Base-by-base conservation (phyloP, 2,888 invertebrate species). In the Ormyrus pomaceus region DNA sequence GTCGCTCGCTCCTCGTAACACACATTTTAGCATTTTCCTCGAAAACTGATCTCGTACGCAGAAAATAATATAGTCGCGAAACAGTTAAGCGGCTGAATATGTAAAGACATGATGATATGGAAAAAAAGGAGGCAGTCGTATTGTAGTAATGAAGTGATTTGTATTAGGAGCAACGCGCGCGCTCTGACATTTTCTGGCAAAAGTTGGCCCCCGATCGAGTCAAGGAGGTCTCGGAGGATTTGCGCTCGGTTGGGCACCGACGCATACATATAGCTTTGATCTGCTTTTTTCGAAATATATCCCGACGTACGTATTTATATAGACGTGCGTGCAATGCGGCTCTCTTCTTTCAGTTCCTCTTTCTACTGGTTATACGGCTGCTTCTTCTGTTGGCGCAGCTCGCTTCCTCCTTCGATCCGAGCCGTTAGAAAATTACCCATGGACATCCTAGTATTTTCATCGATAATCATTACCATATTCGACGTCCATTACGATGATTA, bases 241-340 rank as follows among this genome's bases (percentile, higher is more conserved):
- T 70, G 46, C 59, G 70, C 70, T 70, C 59, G 70, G 59, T 50
- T 59, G 50, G 50, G 9, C 46, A 59, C 46, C 55, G 10, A 69
- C 5, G 53, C 8, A 4, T 5, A 66, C 34, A 13, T 5, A 7
- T 48, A 5, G 10, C 65, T 62, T 11, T 62, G 34, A 46, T 59
- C 59, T 59, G 34, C 59, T 11, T 45, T 46, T 46, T 46, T 62
- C 45, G 45, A 45, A 11, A 10, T 50, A 50, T 50, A 7, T 5
- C 45, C 61, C 5, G 9, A 45, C 10, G 61, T 45, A 10, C 45
- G 10, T 45, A 61, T 9, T 45, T 10, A 61, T 5, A 45, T 4
- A 61, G 19, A 45, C 6, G 61, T 5, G 9, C 10, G 45, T 8
- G 45, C 9, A 34, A 34, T 34, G 34, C 34, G 34, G 34, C 34